Percentiles rank a stretch among this genome's conserved stretches.
Evolutionary conservation across 2,888 invertebrate genomes (phyloP).

Genomic region (Sipha maydis): DNA sequence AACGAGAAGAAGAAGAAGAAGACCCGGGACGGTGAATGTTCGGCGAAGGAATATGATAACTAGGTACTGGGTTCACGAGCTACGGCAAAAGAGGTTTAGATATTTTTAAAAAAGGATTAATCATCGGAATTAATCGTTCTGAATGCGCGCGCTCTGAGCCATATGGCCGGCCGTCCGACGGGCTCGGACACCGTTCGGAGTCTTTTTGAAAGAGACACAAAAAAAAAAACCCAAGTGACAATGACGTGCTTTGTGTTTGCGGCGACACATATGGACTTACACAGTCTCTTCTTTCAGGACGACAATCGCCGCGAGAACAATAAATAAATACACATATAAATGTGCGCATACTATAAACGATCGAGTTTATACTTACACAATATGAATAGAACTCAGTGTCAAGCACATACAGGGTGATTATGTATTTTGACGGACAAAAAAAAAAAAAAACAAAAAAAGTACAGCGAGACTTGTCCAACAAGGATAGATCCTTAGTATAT

Average conservation of each 20-base stretch:
- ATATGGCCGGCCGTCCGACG: constrained; percentile 22
- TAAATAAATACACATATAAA: not conserved
- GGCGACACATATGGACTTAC: not conserved
- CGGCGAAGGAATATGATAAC: not conserved
- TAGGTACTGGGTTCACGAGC: not conserved
- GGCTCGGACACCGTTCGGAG: not conserved
- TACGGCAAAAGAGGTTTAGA: not conserved
- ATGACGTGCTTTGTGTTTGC: not conserved
- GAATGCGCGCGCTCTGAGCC: not conserved
- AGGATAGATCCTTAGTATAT: no score
- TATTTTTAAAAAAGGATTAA: not conserved
- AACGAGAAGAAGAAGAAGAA: no score
- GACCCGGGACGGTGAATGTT: not conserved
- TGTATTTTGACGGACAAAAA: no score
- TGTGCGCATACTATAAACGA: not conserved
- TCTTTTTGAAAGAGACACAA: constrained; percentile 7
- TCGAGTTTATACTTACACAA: not conserved
- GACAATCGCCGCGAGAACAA: constrained; percentile 5
- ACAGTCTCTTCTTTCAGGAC: not conserved
- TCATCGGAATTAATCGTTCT: not conserved
- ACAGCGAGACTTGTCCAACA: no score
- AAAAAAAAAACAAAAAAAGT: no score
- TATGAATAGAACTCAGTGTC: no score
- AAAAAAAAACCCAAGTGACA: constrained; percentile 10
- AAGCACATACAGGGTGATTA: no score